These are phyloP conservation scores for Pseudanteris insignis DNA, from an alignment of 2,888 invertebrate species.

Conservation along the genomic window DNA sequence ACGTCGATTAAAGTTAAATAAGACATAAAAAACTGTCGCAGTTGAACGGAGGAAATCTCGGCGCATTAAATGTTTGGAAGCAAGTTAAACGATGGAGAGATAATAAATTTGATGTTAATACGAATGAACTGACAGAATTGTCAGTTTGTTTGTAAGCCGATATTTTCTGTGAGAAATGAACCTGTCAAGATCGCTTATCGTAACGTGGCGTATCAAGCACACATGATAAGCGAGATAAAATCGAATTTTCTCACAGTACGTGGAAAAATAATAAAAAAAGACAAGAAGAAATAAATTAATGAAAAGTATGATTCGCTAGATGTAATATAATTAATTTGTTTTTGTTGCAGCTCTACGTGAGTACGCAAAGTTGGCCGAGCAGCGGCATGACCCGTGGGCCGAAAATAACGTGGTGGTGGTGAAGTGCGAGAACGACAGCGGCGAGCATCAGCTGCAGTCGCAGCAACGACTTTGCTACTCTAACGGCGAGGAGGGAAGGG, in stretches of 20 bases:
- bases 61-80: too few relatives aligned
- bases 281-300: not conserved
- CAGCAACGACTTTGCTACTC: slow-evolving; percentile 51
- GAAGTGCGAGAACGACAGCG: slow-evolving; percentile 31
- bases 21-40: too few relatives aligned
- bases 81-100: too few relatives aligned
- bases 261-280: slow-evolving; percentile 1
- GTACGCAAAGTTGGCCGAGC: slow-evolving; percentile 37
- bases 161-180: slow-evolving; percentile 17
- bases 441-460: slow-evolving; percentile 43
- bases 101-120: too few relatives aligned
- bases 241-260: slow-evolving; percentile 22
- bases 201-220: slow-evolving; percentile 3
- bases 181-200: slow-evolving; percentile 20
- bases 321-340: slow-evolving; percentile 1
- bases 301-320: too few relatives aligned
- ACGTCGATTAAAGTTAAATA: too few relatives aligned
- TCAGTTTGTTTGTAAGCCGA: slow-evolving; percentile 14
- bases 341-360: slow-evolving; percentile 42
- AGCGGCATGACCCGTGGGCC: slow-evolving; percentile 21
- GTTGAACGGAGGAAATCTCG: too few relatives aligned
- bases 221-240: slow-evolving; percentile 16
- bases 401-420: slow-evolving; percentile 39
- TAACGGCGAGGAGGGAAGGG: slow-evolving; percentile 56
- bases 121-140: too few relatives aligned